phyloP scores from a whole-genome alignment of 2,888 invertebrate genomes.

The Abrostola triplasia region DNA sequence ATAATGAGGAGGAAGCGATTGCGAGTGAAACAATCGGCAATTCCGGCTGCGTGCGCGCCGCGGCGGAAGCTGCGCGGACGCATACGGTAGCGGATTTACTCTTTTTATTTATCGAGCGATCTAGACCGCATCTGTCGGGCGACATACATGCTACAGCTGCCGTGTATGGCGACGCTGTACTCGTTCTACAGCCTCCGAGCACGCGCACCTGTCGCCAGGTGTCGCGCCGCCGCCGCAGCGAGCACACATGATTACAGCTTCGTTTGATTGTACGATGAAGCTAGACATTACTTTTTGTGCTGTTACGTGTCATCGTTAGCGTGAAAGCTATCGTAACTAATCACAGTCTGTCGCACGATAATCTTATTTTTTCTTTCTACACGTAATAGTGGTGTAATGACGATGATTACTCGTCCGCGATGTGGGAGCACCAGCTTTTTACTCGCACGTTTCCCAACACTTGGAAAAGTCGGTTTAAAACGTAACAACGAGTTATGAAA shows the following conservation, averaged over 20 bases:
- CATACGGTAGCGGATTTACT: conserved; percentile 83
- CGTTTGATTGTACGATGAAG: conserved; percentile 48
- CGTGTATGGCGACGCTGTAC: conserved; percentile 69
- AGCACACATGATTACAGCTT: conserved; percentile 40
- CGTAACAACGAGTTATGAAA: conserved; percentile 86
- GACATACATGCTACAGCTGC: conserved; percentile 82
- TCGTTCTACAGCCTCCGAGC: conserved; percentile 73
- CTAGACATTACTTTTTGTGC: conserved; percentile 58
- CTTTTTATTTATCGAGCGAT: conserved; percentile 84
- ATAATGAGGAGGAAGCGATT: conserved; percentile 84
- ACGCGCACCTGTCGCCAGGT: conserved; percentile 86
- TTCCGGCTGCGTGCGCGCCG: conserved; percentile 79
- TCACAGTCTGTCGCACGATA: conserved; percentile 73
- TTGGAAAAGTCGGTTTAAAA: conserved; percentile 81
- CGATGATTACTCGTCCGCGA: conserved; percentile 78
- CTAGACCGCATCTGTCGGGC: conserved; percentile 86
- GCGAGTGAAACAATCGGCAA: conserved; percentile 82
- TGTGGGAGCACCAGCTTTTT: conserved; percentile 85
- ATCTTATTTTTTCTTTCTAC: conserved; percentile 68
- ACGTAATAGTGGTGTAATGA: conserved; percentile 70
- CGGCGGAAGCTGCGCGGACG: conserved; percentile 81
- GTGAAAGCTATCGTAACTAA: conserved; percentile 77
- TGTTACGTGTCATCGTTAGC: conserved; percentile 71
- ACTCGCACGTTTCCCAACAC: conserved; percentile 79
- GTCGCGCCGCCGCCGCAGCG: conserved; percentile 49